These are phyloP conservation scores for Lordiphosa andalusiaca DNA, from an alignment of 2,888 invertebrate genomes.

Conservation along the genomic window DNA sequence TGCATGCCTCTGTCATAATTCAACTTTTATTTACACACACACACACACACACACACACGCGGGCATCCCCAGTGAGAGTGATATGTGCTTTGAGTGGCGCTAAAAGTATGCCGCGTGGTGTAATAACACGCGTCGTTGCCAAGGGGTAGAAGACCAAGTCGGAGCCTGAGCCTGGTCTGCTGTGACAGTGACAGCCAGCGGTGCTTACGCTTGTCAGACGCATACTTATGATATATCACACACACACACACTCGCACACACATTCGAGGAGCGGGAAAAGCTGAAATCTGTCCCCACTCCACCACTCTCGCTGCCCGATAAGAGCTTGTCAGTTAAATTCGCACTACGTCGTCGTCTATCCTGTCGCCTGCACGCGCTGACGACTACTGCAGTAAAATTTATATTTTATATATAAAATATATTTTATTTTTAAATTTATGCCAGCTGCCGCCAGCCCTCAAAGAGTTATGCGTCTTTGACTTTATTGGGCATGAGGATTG, in stretches of 20 bases:
- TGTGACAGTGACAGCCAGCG: constrained; percentile 64
- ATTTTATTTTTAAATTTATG: constrained; percentile 64
- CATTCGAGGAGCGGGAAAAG: constrained; percentile 12
- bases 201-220: constrained; percentile 71
- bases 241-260: constrained; percentile 23
- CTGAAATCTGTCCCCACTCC: constrained; percentile 13
- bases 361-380: constrained; percentile 27
- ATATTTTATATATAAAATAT: constrained; percentile 48
- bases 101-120: constrained; percentile 69
- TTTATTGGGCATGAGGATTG: constrained; percentile 60
- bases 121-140: constrained; percentile 58
- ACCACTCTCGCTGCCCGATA: constrained; percentile 39
- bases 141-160: neutral
- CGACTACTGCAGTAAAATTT: constrained; percentile 46
- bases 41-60: constrained; percentile 10
- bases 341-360: constrained; percentile 37
- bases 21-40: constrained; percentile 63
- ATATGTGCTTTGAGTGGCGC: constrained; percentile 63
- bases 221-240: constrained; percentile 66
- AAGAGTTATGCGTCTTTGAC: constrained; percentile 54
- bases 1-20: constrained; percentile 66
- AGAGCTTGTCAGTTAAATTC: constrained; percentile 44
- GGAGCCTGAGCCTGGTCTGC: constrained; percentile 20
- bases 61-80: constrained; percentile 20
- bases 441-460: constrained; percentile 36